Conservation (phyloP, 2,888 invertebrate species). For the Theretra japonica region DNA sequence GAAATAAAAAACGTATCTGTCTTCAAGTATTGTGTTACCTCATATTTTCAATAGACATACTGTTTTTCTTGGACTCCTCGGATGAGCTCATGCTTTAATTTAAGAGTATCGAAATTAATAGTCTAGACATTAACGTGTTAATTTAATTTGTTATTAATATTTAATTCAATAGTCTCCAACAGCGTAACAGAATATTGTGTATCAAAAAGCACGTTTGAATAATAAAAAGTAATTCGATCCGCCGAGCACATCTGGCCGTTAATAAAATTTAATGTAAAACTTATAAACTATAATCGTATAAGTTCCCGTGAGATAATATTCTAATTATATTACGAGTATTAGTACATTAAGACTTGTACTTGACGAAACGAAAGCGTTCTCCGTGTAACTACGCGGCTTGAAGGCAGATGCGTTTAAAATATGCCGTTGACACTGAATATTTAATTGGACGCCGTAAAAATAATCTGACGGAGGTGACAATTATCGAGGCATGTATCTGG, state of each 20-base stretch:
- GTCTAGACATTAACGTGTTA: slow-evolving; percentile 10
- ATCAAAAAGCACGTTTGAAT: slow-evolving; percentile 20
- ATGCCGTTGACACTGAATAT: slow-evolving; percentile 5
- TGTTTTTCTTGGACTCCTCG: not conserved
- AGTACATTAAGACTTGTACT: slow-evolving; percentile 8
- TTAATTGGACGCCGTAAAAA: slow-evolving; percentile 30
- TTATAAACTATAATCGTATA: slow-evolving; percentile 20
- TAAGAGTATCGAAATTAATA: not conserved
- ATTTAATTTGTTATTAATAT: slow-evolving; percentile 5
- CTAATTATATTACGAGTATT: slow-evolving; percentile 25
- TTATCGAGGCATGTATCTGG: slow-evolving; percentile 59
- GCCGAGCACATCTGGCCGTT: slow-evolving; percentile 5
- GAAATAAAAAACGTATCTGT: not conserved
- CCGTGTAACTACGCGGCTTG: not conserved
- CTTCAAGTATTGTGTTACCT: no score
- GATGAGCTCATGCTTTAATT: slow-evolving; percentile 13
- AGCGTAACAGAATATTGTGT: not conserved
- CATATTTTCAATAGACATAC: not conserved
- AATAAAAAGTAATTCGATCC: slow-evolving; percentile 22
- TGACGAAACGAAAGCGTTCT: not conserved
- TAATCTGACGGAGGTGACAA: slow-evolving; percentile 10
- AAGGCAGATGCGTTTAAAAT: slow-evolving; percentile 22
- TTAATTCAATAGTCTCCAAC: slow-evolving; percentile 4
- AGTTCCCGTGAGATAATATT: slow-evolving; percentile 27
- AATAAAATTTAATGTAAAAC: slow-evolving; percentile 21